phyloP scores from a whole-genome alignment of 2,888 invertebrate species.

The Heliconius erato region DNA sequence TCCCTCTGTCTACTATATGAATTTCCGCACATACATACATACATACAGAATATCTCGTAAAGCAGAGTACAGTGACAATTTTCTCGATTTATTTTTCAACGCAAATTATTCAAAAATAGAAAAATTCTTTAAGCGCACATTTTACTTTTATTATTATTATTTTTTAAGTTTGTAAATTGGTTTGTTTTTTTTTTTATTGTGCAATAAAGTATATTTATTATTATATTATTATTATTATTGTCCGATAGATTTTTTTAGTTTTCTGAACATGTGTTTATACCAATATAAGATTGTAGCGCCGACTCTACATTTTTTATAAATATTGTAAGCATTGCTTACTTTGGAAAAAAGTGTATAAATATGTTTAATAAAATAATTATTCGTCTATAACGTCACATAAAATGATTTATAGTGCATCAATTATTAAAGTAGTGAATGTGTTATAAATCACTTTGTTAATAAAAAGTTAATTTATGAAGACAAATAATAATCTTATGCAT shows the following conservation, averaged over 20 bases:
- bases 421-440: background rate
- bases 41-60: background rate
- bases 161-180: too few relatives aligned
- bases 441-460: slow-evolving; percentile 6
- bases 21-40: background rate
- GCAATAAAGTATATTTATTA: too few relatives aligned
- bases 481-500: background rate
- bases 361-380: background rate
- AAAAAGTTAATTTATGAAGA: background rate
- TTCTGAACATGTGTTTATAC: too few relatives aligned
- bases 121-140: too few relatives aligned
- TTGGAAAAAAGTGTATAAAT: background rate
- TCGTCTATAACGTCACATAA: background rate
- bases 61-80: background rate
- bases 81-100: background rate
- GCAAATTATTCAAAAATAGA: too few relatives aligned
- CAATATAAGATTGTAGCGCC: background rate
- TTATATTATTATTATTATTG: too few relatives aligned
- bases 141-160: too few relatives aligned
- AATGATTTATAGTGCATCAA: background rate
- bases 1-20: too few relatives aligned
- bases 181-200: too few relatives aligned
- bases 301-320: background rate
- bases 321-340: background rate
- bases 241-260: too few relatives aligned